phyloP scores from a whole-genome alignment of 1,140 invertebrate species.

The Drosophila novamexicana region DNA sequence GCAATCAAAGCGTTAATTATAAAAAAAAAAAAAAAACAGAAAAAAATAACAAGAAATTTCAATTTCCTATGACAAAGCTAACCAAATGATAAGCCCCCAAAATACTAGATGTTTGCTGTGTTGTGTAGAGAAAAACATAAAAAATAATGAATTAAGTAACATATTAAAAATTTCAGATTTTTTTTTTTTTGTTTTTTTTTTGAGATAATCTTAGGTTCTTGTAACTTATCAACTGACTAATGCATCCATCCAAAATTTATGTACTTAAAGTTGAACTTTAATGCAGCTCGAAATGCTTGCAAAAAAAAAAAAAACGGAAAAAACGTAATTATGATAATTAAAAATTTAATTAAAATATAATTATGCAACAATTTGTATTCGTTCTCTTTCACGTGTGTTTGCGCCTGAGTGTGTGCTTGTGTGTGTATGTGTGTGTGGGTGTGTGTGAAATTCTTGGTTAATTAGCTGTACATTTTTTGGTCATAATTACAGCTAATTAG shows the following conservation, averaged over 20 bases:
- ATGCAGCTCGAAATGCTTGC: slow-evolving; percentile 34
- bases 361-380: slow-evolving; percentile 31
- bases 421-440: slow-evolving; percentile 23
- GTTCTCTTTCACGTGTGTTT: slow-evolving; percentile 7
- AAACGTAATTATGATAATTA: slow-evolving; percentile 25
- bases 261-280: slow-evolving; percentile 49
- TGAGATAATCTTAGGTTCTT: slow-evolving; percentile 29
- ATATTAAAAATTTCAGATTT: slow-evolving; percentile 2
- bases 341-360: slow-evolving; percentile 24
- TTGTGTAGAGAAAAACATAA: slow-evolving; percentile 27
- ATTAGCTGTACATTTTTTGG: slow-evolving; percentile 22
- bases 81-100: slow-evolving; percentile 17
- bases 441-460: slow-evolving; percentile 23
- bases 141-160: background rate
- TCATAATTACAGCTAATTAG: slow-evolving; percentile 2
- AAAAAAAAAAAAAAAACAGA: background rate
- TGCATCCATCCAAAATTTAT: slow-evolving; percentile 58
- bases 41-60: slow-evolving; percentile 6
- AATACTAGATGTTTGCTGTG: slow-evolving; percentile 39
- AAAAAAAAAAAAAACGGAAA: slow-evolving; percentile 5
- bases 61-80: slow-evolving; percentile 1
- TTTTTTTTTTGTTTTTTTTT: slow-evolving; percentile 19
- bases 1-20: slow-evolving; percentile 42
- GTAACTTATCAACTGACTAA: slow-evolving; percentile 54
- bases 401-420: background rate